phyloP scores from a whole-genome alignment of 2,113 vertebrate species.

The Fregata magnificens region DNA sequence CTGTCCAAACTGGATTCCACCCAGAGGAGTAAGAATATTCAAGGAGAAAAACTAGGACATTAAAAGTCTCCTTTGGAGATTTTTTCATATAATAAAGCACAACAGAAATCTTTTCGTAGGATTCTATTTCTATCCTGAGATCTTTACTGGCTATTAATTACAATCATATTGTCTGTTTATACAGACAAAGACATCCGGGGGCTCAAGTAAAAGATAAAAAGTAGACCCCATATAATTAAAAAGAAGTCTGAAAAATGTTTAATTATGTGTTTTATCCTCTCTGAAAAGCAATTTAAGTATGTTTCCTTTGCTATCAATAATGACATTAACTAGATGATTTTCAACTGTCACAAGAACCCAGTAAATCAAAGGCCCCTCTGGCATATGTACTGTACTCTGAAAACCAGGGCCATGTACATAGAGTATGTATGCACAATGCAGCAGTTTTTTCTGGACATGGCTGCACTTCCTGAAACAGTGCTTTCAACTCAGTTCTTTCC shows the following conservation, averaged over 20 bases:
- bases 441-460: background rate
- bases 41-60: background rate
- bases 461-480: background rate
- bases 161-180: conserved; percentile 12
- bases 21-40: background rate
- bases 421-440: background rate
- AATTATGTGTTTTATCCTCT: conserved; percentile 11
- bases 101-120: background rate
- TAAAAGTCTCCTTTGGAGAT: background rate
- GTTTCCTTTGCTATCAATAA: background rate
- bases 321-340: background rate
- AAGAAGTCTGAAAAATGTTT: conserved; percentile 3
- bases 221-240: conserved; percentile 19
- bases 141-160: conserved; percentile 32
- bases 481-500: background rate
- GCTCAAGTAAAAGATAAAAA: background rate
- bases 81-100: background rate
- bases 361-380: background rate
- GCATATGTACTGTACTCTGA: background rate
- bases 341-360: background rate
- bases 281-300: background rate
- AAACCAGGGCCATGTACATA: background rate
- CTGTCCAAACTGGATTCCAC: background rate
- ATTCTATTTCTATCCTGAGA: background rate
- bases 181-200: background rate